A percentile compares a stretch with the other conserved stretches of the same genome.
These are phyloP conservation scores for Drosophila pachea DNA, from an alignment of 1,140 invertebrate genomes.

Conservation along the genomic window DNA sequence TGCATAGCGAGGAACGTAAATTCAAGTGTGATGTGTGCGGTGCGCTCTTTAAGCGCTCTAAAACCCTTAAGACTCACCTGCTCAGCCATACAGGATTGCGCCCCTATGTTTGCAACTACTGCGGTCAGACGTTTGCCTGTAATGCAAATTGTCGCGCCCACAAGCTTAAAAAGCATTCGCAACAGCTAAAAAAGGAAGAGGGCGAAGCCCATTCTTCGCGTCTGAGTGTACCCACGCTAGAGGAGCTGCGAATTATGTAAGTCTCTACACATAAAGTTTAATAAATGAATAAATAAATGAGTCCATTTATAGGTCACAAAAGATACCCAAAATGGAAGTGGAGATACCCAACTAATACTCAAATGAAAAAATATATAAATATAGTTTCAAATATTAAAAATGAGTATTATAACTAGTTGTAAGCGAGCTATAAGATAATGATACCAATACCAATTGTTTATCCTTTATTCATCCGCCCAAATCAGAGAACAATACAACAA, in stretches of 20 bases:
- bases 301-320: slow-evolving; percentile 41
- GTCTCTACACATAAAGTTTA: background rate
- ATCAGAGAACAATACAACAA: background rate
- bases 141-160: slow-evolving; percentile 80
- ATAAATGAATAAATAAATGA: background rate
- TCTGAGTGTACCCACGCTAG: slow-evolving; percentile 49
- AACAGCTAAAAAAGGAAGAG: slow-evolving; percentile 68
- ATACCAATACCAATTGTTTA: background rate
- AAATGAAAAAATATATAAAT: background rate
- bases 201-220: slow-evolving; percentile 18
- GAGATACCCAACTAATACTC: slow-evolving; percentile 4
- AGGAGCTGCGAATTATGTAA: slow-evolving; percentile 59
- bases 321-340: slow-evolving; percentile 42
- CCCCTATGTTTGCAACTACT: slow-evolving; percentile 80
- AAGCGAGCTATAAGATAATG: too few relatives aligned
- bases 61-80: slow-evolving; percentile 79
- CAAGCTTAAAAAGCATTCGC: slow-evolving; percentile 79
- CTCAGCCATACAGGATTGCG: slow-evolving; percentile 79
- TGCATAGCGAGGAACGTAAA: slow-evolving; percentile 78
- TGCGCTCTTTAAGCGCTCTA: slow-evolving; percentile 73
- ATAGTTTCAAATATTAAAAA: background rate
- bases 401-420: too few relatives aligned
- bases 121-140: slow-evolving; percentile 79
- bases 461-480: background rate
- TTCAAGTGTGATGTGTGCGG: slow-evolving; percentile 79